A percentile compares a stretch with the other conserved stretches of the same genome.
Conservation (phyloP, 2,888 invertebrate genomes). For the Lapara coniferarum region DNA sequence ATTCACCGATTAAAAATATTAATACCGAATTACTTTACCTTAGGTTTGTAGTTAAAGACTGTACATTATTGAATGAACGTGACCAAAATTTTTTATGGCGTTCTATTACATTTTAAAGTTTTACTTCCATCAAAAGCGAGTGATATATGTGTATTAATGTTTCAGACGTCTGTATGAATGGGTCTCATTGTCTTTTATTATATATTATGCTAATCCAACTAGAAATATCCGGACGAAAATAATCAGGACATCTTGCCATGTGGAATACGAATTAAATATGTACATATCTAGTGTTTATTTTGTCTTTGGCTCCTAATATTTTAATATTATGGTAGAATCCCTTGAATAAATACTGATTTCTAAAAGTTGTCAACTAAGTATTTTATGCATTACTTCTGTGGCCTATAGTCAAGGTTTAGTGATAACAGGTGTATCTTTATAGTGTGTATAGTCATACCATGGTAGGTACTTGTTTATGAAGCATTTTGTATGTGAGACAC, state of each 20-base stretch:
- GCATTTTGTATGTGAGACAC: conserved; percentile 71
- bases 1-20: conserved; percentile 8
- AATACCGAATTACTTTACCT: conserved; percentile 1
- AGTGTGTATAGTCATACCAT: conserved; percentile 43
- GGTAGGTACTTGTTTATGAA: conserved; percentile 58
- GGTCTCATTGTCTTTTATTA: conserved; percentile 12
- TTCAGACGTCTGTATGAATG: not conserved
- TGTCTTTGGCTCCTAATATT: no score
- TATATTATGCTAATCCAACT: conserved; percentile 15
- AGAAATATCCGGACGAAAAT: conserved; percentile 19
- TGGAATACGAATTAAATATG: conserved; percentile 1
- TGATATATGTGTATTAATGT: not conserved
- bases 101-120: not conserved
- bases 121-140: not conserved
- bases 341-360: no score
- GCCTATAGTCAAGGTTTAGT: conserved; percentile 45
- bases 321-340: no score
- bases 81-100: not conserved
- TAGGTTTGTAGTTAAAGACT: not conserved
- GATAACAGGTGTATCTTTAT: conserved; percentile 54
- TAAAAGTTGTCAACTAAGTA: no score
- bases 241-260: not conserved
- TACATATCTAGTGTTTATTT: not conserved
- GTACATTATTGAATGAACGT: not conserved
- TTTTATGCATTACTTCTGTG: not conserved